phyloP scores from a whole-genome alignment of 1,140 invertebrate species.

The Pseudachorutes palmiensis region DNA sequence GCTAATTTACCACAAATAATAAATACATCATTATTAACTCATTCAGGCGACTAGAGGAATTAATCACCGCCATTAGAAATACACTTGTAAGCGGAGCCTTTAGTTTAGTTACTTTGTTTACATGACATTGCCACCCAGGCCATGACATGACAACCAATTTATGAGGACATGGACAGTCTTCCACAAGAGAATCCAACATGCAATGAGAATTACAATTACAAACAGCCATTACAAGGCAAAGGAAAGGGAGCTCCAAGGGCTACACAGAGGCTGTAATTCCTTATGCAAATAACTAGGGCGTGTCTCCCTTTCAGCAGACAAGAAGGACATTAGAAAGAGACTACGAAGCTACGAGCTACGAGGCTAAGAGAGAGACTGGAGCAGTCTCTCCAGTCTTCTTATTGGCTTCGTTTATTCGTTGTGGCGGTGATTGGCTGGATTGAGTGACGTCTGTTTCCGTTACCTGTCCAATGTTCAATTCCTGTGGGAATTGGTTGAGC shows the following conservation, averaged over 20 bases:
- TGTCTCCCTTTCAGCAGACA: neutral
- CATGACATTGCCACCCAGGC: slow-evolving; percentile 23
- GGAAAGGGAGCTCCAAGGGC: neutral
- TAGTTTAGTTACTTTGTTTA: no score
- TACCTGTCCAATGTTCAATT: slow-evolving; percentile 81
- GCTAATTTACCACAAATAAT: slow-evolving; percentile 48
- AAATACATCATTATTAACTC: slow-evolving; percentile 12
- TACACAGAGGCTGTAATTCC: no score
- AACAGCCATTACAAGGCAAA: neutral
- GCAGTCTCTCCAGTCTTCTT: no score
- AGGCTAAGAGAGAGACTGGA: no score
- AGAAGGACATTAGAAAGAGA: no score
- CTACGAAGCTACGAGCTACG: no score
- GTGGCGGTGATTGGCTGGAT: neutral
- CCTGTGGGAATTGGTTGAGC: slow-evolving; percentile 92
- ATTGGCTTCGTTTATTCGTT: neutral
- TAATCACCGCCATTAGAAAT: no score
- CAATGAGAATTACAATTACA: slow-evolving; percentile 11
- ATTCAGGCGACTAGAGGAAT: no score
- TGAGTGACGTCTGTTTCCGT: neutral
- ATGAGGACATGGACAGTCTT: slow-evolving; percentile 9
- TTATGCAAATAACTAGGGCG: slow-evolving; percentile 9
- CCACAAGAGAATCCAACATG: neutral
- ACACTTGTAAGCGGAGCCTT: no score
- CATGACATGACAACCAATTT: slow-evolving; percentile 22